These are phyloP conservation scores for Tinea trinotella DNA, from an alignment of 2,888 invertebrate genomes.

Conservation along the genomic window DNA sequence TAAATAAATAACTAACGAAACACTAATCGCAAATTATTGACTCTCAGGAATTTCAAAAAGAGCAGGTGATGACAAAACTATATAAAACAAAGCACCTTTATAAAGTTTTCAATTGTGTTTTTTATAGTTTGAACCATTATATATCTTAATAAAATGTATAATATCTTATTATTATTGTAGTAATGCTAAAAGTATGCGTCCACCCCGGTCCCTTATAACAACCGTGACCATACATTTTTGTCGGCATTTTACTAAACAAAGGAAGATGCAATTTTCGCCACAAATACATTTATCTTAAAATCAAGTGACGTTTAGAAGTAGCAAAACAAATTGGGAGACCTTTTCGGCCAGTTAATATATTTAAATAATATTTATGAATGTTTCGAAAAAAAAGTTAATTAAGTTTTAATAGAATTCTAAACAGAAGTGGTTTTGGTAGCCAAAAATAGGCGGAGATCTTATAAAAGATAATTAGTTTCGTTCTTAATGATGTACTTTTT, in stretches of 20 bases:
- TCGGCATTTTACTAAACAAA: slow-evolving; percentile 38
- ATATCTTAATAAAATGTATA: background rate
- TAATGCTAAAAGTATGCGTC: slow-evolving; percentile 7
- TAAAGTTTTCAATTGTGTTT: too few relatives aligned
- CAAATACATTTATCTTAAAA: slow-evolving; percentile 64
- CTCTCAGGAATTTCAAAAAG: too few relatives aligned
- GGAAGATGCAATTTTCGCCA: slow-evolving; percentile 53
- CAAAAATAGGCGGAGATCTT: slow-evolving; percentile 71
- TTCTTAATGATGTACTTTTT: slow-evolving; percentile 49
- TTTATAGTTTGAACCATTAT: background rate
- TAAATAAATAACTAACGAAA: too few relatives aligned
- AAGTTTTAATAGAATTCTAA: slow-evolving; percentile 70
- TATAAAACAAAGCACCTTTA: too few relatives aligned
- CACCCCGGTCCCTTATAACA: slow-evolving; percentile 14
- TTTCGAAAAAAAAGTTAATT: slow-evolving; percentile 60
- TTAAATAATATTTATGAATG: slow-evolving; percentile 50
- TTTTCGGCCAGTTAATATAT: slow-evolving; percentile 52
- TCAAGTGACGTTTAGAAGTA: slow-evolving; percentile 69
- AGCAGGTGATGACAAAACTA: too few relatives aligned
- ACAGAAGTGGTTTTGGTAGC: slow-evolving; percentile 70
- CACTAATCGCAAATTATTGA: too few relatives aligned
- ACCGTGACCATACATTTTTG: slow-evolving; percentile 40
- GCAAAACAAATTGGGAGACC: slow-evolving; percentile 66
- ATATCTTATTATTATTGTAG: background rate
- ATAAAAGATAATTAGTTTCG: slow-evolving; percentile 68